Evolutionary conservation across 2,797 vertebrate genomes (phyloP), one percentile per base, ranked within the genome.

Genomic region (Argyrosomus regius): DNA sequence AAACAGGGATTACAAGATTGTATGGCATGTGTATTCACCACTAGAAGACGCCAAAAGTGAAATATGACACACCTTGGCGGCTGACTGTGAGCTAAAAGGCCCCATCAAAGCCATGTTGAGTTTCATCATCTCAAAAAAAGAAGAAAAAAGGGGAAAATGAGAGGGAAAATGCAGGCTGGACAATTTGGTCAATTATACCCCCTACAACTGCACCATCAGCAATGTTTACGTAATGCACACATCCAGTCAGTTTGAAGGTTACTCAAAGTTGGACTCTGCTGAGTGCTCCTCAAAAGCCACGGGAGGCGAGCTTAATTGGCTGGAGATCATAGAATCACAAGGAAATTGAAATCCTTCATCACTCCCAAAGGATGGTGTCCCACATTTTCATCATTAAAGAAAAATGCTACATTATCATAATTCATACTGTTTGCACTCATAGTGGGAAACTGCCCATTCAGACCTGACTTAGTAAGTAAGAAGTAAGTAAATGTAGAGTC

Each of bases 291-390:
- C 75, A 58, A 49, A 79, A 84, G 57, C 86, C 76, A 88, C 88
- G 75, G 86, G 90, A 86, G 84, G 77, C 64, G 70, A 2, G 58
- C 56, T 74, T 93, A 91, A 93, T 93, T 94, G 92, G 87, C 76
- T 81, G 52, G 72, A 90, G 87, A 92, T 91, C 76, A 86, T 58
- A 89, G 80, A 78, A 76, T 85, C 82, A 84, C 77, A 73, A 58
- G 76, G 67, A 87, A 93, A 91, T 67, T 81, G 74, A 93, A 89
- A 91, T 76, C 60, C 86, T 81, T 81, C 81, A 89, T 88, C 82
- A 86, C 59, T 77, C 84, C 84, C 80, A 68, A 56, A 81, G 81
- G 87, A 90, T 8, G 43, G 52, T 77, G 83, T 89, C 82, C 83
- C 82, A 89, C 75, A 88, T 91, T 90, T 88, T 68, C 81, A 83